Base-by-base conservation (phyloP, 2,888 invertebrate species). In the Melikaiella ostensackeni region DNA sequence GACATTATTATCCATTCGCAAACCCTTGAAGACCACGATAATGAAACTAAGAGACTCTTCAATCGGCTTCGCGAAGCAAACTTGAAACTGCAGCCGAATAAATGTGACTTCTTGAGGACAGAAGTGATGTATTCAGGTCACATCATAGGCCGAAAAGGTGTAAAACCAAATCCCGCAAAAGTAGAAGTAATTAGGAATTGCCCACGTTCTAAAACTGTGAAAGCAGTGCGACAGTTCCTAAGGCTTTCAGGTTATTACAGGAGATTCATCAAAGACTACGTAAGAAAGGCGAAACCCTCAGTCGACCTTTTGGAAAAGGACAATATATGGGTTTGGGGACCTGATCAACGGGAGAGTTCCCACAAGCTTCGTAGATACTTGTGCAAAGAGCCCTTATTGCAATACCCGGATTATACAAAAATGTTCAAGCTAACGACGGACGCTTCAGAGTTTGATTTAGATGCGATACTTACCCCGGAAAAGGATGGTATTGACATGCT, bases 161-260 rank as follows among this genome's bases (percentile, higher is more conserved):
- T 64, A 38, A 64, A 24, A 24, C 64, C 64, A 8, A 64, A 64
- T 16, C 64, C 64, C 1, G 11, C 24, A 11, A 64, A 64, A 24
- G 30, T 64, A 42, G 16, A 3, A n/a, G 38, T 11, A 38, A 64
- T 64, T 21, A 38, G 21, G 64, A 5, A 64, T n/a, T 24, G 33
- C 16, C 64, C 64, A 1, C 35, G 30, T 6, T 38, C 64, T 16
- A 59, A 24, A 7, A 59, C n/a, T 27, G 24, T 24, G 2, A 24
- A 2, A 3, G 27, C 24, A 2, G 27, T 59, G 2, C 21, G 24
- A 27, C 6, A 13, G 5, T 59, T 59, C 27, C 13, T n/a, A n/a
- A 57, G n/a, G n/a, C n/a, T n/a, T n/a, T n/a, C n/a, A n/a, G n/a
- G n/a, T n/a, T n/a, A n/a, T n/a, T n/a, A n/a, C 21, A 19, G 27